Percentiles rank a stretch among this genome's conserved stretches.
phyloP scores from a whole-genome alignment of 2,888 invertebrate genomes.

The Diarsia dahlii region DNA sequence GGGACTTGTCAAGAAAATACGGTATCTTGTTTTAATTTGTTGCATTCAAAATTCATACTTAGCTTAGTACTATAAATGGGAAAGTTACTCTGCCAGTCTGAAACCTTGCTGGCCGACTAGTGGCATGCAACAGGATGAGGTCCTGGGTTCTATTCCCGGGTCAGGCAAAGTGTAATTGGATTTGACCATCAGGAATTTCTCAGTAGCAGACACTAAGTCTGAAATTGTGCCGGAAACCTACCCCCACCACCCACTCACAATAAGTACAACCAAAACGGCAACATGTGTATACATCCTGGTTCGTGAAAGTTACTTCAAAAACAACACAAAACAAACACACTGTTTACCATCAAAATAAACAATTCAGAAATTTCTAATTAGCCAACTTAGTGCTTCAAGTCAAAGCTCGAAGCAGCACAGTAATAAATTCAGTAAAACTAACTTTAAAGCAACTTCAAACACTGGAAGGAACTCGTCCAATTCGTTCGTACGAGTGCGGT shows the following conservation, averaged over 20 bases:
- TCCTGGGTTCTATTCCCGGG: too few relatives aligned
- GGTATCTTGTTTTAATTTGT: not conserved
- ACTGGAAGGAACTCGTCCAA: slow-evolving; percentile 43
- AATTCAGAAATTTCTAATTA: slow-evolving; percentile 24
- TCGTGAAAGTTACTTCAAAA: not conserved
- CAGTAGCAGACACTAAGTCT: too few relatives aligned
- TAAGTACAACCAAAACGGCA: not conserved
- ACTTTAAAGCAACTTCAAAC: slow-evolving; percentile 53
- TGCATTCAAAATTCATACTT: not conserved
- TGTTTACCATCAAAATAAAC: not conserved
- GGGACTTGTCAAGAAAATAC: not conserved
- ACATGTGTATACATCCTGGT: not conserved
- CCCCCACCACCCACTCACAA: not conserved
- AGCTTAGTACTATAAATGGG: not conserved
- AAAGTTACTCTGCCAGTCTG: not conserved
- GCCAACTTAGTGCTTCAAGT: slow-evolving; percentile 20
- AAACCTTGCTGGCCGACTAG: too few relatives aligned
- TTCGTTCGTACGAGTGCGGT: slow-evolving; percentile 56
- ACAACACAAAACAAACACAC: not conserved
- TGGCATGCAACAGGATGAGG: too few relatives aligned
- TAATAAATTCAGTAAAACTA: slow-evolving; percentile 55
- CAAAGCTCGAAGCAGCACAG: slow-evolving; percentile 17
- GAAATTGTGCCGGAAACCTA: not conserved
- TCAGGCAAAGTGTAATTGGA: too few relatives aligned
- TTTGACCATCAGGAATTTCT: too few relatives aligned